A percentile compares a stretch with the other conserved stretches of the same genome.
Evolutionary conservation across 2,888 invertebrate species (phyloP).

Genomic region (Pharmacophagus antenor): DNA sequence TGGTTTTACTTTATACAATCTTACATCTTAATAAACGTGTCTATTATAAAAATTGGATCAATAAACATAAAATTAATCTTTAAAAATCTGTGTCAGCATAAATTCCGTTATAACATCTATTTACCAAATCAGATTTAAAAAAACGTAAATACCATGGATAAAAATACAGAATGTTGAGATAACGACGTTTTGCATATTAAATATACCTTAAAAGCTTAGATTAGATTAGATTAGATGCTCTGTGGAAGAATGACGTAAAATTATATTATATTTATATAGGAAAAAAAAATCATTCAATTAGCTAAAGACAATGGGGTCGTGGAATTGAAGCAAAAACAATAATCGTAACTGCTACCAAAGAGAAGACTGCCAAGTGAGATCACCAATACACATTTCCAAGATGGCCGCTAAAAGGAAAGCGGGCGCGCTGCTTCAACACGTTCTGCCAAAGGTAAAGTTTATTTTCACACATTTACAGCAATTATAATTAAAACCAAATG

Average conservation of each 20-base stretch:
- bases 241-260: conserved; percentile 13
- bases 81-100: too few species aligned
- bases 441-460: conserved; percentile 76
- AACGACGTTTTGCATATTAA: background rate
- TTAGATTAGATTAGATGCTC: conserved; percentile 35
- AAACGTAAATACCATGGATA: background rate
- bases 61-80: too few species aligned
- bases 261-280: conserved; percentile 26
- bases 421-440: conserved; percentile 86
- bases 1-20: too few species aligned
- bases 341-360: conserved; percentile 55
- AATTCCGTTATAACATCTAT: too few species aligned
- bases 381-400: conserved; percentile 56
- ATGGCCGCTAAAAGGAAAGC: conserved; percentile 89
- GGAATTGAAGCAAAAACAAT: conserved; percentile 50
- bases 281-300: conserved; percentile 32
- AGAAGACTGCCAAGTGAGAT: conserved; percentile 64
- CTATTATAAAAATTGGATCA: too few species aligned
- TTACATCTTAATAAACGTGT: too few species aligned
- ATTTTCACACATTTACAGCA: conserved; percentile 27
- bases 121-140: too few species aligned
- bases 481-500: background rate
- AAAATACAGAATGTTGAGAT: conserved; percentile 5
- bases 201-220: background rate
- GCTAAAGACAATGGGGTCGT: conserved; percentile 57